Base-by-base conservation (phyloP, 2,888 invertebrate species). In the Electrophaes corylata region DNA sequence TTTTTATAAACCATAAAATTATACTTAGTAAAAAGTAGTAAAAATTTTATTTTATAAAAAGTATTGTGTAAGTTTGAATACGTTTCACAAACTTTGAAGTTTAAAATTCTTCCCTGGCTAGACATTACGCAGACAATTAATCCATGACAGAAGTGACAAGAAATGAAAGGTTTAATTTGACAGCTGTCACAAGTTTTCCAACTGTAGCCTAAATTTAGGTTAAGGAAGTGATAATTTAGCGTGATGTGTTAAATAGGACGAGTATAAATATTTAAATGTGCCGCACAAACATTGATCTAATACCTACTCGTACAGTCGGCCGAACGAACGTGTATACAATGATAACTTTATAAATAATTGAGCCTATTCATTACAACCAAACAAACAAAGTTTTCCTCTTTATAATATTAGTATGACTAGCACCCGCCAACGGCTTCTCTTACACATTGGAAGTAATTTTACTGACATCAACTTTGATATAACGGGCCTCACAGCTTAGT, bases 241-340 rank as follows among this genome's bases (percentile, higher is more conserved):
- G 4, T 43, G 26, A 14, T 16, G 26, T 12, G 12, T 23, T 23
- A 43, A 43, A 26, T 44, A 26, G 26, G 35, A 18, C 23, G 18
- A 37, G 45, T 52, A 37, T 12, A 37, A 45, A 45, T 45, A 52
- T 39, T 50, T 33, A 33, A 33, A n/a, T 11, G n/a, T n/a, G 33
- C 6, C 16, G 2, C 18, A 20, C 14, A 23, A 39, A 40, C 4
- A 14, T 29, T 29, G 2, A 29, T 10, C 26, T 26, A 6, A 8
- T 8, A 26, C 1, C 8, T 3, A 29, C 26, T 29, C 8, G 26
- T 10, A 29, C 10, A 10, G 10, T n/a, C n/a, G n/a, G n/a, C n/a
- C n/a, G n/a, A n/a, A n/a, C n/a, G n/a, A n/a, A n/a, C n/a, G n/a
- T n/a, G n/a, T n/a, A n/a, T n/a, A n/a, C n/a, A n/a, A n/a, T n/a